Evolutionary conservation across 2,888 invertebrate species (phyloP), one percentile per base, ranked within the genome.

Genomic region (Cheilosia vernalis): DNA sequence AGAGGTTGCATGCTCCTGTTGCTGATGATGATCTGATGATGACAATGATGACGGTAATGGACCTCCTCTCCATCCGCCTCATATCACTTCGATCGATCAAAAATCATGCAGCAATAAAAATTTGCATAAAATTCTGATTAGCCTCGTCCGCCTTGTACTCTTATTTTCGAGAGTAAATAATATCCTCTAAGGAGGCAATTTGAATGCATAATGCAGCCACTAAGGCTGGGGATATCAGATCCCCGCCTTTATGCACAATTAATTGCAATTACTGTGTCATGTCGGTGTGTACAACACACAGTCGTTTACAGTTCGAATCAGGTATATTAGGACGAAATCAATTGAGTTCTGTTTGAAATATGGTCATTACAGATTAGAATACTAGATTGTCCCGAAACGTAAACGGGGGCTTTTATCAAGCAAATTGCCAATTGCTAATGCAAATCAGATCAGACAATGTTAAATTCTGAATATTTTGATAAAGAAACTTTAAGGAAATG

Each of bases 71-170:
- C 60, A 60, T 70, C 81, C 67, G 67, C 61, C 85, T 72, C 76
- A 37, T 81, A 85, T 85, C 85, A 72, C 72, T 76, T 66, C 51
- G 76, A 85, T 85, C 81, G 81, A 85, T 85, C 81, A 85, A 81
- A 85, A 85, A 85, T 76, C 85, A 85, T 85, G 85, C 85, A 81
- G 81, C 81, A 85, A 81, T 85, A 85, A 85, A 85, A 85, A 85
- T 85, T 85, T 85, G 67, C 81, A 85, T 81, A 81, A 85, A 85
- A 81, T 72, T 64, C 61, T 81, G 76, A 85, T 81, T 81, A 85
- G 61, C 76, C 37, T 51, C 44, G 44, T 44, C 44, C 30, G 33
- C 53, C 30, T 49, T 30, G 5, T 49, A 67, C 27, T 44, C 19
- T n/a, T 17, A 6, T 5, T 21, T 30, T 19, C 13, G 33, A 37